A percentile compares a stretch with the other conserved stretches of the same genome.
phyloP scores from a whole-genome alignment of 2,113 vertebrate genomes.

The Epinephelus lanceolatus region DNA sequence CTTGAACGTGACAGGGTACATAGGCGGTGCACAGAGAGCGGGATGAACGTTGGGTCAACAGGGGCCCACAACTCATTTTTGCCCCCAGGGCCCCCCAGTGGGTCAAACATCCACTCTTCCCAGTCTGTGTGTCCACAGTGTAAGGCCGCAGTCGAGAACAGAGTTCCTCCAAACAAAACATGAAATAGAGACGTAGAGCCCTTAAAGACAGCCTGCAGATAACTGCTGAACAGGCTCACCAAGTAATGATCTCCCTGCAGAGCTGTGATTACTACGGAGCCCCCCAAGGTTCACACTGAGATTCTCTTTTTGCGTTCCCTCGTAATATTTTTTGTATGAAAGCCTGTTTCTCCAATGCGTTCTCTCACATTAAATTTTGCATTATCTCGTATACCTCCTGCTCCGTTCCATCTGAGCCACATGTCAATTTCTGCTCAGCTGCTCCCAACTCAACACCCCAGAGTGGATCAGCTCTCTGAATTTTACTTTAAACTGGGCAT shows the following conservation, averaged over 20 bases:
- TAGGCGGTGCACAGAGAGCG: neutral
- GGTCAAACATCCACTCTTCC: neutral
- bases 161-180: neutral
- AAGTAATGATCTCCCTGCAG: conserved; percentile 45
- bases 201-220: conserved; percentile 24
- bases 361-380: too few species aligned
- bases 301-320: too few species aligned
- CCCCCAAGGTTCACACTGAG: too few species aligned
- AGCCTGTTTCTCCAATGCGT: too few species aligned
- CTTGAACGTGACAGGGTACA: conserved; percentile 23
- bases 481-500: too few species aligned
- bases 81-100: neutral
- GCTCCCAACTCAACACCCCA: too few species aligned
- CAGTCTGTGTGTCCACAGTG: neutral
- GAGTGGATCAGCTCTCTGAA: too few species aligned
- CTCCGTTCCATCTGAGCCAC: too few species aligned
- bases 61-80: conserved; percentile 2
- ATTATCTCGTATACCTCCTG: too few species aligned
- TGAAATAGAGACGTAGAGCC: neutral
- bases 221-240: conserved; percentile 8
- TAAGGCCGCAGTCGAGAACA: neutral
- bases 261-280: conserved; percentile 1
- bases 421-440: too few species aligned
- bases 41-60: conserved; percentile 26
- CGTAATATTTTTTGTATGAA: too few species aligned